Conservation (phyloP, 2,113 vertebrate species). For the Anas platyrhynchos region DNA sequence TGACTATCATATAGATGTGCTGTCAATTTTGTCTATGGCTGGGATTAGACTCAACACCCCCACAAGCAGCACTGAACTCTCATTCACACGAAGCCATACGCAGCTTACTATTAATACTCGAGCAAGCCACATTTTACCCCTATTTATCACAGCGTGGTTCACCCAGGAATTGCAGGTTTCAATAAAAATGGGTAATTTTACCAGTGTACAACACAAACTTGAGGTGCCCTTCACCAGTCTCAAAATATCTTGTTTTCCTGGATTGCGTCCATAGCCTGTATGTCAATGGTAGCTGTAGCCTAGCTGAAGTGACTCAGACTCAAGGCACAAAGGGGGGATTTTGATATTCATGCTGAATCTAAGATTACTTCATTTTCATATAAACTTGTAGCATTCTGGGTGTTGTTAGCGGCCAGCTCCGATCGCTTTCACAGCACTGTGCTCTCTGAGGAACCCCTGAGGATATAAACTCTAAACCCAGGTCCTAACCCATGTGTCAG, state of each 20-base stretch:
- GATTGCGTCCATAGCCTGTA: neutral
- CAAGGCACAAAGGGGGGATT: neutral
- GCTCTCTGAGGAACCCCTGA: neutral
- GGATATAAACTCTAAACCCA: neutral
- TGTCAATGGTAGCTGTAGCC: neutral
- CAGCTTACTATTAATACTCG: slow-evolving; percentile 47
- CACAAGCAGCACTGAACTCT: slow-evolving; percentile 23
- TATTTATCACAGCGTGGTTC: slow-evolving; percentile 19
- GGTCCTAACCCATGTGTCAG: neutral
- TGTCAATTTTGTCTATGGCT: neutral
- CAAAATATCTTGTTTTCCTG: slow-evolving; percentile 63
- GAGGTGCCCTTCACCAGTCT: slow-evolving; percentile 4
- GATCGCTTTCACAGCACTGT: neutral
- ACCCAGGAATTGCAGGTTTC: slow-evolving; percentile 28
- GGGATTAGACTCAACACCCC: slow-evolving; percentile 35
- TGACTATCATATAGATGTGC: neutral
- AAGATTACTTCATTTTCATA: slow-evolving; percentile 14
- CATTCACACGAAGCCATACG: neutral
- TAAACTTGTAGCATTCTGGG: neutral
- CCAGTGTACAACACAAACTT: slow-evolving; percentile 28
- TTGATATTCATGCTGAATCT: neutral
- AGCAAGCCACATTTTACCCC: neutral
- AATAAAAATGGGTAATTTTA: slow-evolving; percentile 37
- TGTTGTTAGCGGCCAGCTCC: neutral
- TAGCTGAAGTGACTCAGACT: slow-evolving; percentile 5